Evolutionary conservation across 2,797 vertebrate species (phyloP).

Genomic region (Falco rusticolus): DNA sequence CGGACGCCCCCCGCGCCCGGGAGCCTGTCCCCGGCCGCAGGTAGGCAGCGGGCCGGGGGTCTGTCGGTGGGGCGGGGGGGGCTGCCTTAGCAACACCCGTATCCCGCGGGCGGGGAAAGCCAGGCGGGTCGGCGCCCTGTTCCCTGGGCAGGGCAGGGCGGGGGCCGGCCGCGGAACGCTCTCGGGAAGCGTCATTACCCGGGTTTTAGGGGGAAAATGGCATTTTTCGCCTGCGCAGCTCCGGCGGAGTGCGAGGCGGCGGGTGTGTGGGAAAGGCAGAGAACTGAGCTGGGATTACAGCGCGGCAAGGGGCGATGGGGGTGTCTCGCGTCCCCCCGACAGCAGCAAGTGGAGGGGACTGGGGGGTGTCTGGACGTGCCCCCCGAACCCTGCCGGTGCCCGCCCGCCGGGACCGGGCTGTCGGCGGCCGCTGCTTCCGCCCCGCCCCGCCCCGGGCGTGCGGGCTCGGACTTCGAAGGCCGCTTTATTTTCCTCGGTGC

Average conservation of each 20-base stretch:
- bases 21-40: background rate
- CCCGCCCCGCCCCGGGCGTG: background rate
- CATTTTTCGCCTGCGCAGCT: background rate
- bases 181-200: background rate
- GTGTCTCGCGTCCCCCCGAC: background rate
- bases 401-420: background rate
- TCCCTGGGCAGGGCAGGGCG: no score
- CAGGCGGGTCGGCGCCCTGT: background rate
- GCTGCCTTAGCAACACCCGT: background rate
- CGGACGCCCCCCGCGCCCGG: background rate
- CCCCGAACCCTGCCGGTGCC: background rate
- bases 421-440: background rate
- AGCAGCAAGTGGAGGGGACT: background rate
- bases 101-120: background rate
- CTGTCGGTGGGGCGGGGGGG: rapidly evolving
- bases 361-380: background rate
- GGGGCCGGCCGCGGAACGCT: background rate
- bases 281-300: background rate
- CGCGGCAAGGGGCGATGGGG: no score
- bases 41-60: background rate
- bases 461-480: background rate
- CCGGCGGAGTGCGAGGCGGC: background rate
- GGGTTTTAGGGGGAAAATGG: background rate
- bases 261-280: background rate
- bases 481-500: constrained; percentile 25